These are phyloP conservation scores for Penaeus vannamei DNA, from an alignment of 1,140 invertebrate species.

Conservation along the genomic window DNA sequence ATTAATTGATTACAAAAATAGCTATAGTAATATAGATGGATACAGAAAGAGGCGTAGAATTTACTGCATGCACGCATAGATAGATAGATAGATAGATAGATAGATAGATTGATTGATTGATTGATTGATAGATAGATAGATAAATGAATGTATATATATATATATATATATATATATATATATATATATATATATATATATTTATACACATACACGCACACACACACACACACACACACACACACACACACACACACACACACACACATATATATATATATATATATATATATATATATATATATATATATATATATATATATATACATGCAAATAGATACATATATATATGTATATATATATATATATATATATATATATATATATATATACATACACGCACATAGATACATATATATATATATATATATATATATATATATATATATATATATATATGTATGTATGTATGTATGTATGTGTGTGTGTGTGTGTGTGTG, in stretches of 20 bases:
- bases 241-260: background rate
- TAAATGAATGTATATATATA: background rate
- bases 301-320: background rate
- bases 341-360: conserved; percentile 8
- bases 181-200: conserved; percentile 28
- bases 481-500: background rate
- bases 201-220: background rate
- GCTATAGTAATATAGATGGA: too few species aligned
- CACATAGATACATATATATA: background rate
- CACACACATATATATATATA: background rate
- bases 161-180: conserved; percentile 29
- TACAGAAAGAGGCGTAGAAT: too few species aligned
- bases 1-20: too few species aligned
- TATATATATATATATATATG: conserved; percentile 28
- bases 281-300: conserved; percentile 33
- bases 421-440: background rate
- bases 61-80: background rate
- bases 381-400: conserved; percentile 18
- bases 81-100: conserved; percentile 23
- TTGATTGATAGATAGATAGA: background rate
- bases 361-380: conserved; percentile 33
- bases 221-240: background rate
- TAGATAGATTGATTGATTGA: conserved; percentile 6
- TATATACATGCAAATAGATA: background rate
- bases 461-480: conserved; percentile 6